Evolutionary conservation across 1,140 invertebrate species (phyloP).

Genomic region (Potamilus streckersoni): DNA sequence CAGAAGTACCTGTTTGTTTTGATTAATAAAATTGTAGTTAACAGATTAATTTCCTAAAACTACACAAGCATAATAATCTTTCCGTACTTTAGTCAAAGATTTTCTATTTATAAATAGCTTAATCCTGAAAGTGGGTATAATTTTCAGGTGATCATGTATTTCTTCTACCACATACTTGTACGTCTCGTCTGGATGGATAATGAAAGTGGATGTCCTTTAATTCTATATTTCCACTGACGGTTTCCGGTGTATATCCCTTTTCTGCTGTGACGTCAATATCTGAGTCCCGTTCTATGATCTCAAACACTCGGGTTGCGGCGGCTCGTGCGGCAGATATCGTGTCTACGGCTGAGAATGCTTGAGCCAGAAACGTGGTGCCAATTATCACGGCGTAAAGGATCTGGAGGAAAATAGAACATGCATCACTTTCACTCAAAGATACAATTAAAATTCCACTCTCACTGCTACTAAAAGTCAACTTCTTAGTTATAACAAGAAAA

Average conservation of each 20-base stretch:
- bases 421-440: no score
- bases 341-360: constrained; percentile 84
- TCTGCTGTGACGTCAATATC: constrained; percentile 76
- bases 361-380: constrained; percentile 85
- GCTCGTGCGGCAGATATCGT: constrained; percentile 81
- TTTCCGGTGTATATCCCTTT: constrained; percentile 74
- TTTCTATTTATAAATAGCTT: no score
- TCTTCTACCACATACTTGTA: constrained; percentile 53
- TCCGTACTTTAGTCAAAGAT: no score
- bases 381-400: constrained; percentile 77
- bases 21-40: no score
- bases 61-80: no score
- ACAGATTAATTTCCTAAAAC: no score
- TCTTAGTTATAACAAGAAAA: no score
- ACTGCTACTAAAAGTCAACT: no score
- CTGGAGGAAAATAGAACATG: constrained; percentile 33
- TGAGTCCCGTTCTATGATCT: constrained; percentile 79
- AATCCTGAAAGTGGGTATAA: no score
- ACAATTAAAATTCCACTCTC: no score
- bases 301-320: constrained; percentile 82
- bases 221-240: constrained; percentile 75
- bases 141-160: no score
- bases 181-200: constrained; percentile 83
- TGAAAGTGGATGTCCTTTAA: constrained; percentile 76
- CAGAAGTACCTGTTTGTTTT: no score